These are phyloP conservation scores for Globodera ellingtonae DNA, from an alignment of 1,140 invertebrate genomes.

Conservation along the genomic window DNA sequence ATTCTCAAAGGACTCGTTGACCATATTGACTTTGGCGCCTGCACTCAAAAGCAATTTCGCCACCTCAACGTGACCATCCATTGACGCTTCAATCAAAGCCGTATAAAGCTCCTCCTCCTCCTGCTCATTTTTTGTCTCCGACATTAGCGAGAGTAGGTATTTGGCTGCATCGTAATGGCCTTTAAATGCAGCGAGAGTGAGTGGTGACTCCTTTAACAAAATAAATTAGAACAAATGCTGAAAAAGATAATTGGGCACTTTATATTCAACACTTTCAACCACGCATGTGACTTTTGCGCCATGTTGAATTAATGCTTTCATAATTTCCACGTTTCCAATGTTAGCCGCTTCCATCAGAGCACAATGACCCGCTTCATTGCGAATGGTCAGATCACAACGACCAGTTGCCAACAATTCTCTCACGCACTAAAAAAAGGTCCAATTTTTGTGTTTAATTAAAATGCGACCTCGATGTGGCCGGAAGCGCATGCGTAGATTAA, in stretches of 20 bases:
- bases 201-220: constrained; percentile 78
- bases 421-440: constrained; percentile 65
- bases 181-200: constrained; percentile 96
- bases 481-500: constrained; percentile 97
- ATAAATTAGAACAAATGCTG: neutral
- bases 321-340: constrained; percentile 84
- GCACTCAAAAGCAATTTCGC: constrained; percentile 66
- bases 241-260: constrained; percentile 32
- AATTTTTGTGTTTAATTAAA: constrained; percentile 69
- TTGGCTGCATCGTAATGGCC: constrained; percentile 89
- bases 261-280: constrained; percentile 82
- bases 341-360: constrained; percentile 98
- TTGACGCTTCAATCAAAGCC: constrained; percentile 97
- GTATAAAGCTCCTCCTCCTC: constrained; percentile 99
- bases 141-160: constrained; percentile 67
- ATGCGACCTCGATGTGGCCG: constrained; percentile 83
- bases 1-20: constrained; percentile 97
- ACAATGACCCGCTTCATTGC: constrained; percentile 96
- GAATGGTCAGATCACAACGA: constrained; percentile 41
- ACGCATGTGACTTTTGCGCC: constrained; percentile 78
- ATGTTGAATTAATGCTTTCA: constrained; percentile 80
- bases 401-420: constrained; percentile 39
- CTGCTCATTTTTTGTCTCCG: constrained; percentile 73
- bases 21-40: constrained; percentile 94
- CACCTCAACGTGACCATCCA: constrained; percentile 86